These are phyloP conservation scores for Lophura nycthemera DNA, from an alignment of 2,113 vertebrate species.

Conservation along the genomic window DNA sequence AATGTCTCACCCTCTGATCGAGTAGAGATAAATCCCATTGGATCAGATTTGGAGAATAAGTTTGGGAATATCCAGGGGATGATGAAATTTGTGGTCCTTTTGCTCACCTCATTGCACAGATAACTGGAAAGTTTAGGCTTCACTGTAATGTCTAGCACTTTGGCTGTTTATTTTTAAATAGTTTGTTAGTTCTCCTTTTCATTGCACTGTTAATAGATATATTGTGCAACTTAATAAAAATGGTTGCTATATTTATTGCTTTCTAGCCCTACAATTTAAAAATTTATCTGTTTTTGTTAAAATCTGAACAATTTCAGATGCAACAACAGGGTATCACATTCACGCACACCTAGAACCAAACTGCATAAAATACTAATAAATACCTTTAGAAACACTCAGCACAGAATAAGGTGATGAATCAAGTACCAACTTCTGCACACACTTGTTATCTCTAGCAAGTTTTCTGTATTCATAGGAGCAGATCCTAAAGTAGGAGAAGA, in stretches of 20 bases:
- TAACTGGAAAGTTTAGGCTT: not conserved
- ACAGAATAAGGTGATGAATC: not conserved
- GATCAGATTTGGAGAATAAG: not conserved
- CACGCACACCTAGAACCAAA: not conserved
- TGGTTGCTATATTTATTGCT: not conserved
- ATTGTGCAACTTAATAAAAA: not conserved
- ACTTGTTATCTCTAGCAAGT: not conserved
- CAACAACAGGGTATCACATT: not conserved
- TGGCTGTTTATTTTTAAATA: not conserved
- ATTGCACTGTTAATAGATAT: not conserved
- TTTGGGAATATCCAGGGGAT: not conserved
- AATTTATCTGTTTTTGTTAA: not conserved
- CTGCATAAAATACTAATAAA: not conserved
- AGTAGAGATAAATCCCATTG: not conserved
- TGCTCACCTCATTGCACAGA: not conserved
- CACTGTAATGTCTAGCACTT: not conserved
- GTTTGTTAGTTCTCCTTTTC: not conserved
- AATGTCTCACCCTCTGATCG: not conserved
- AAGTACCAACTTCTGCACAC: not conserved
- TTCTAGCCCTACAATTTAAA: not conserved
- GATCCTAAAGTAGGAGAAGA: not conserved
- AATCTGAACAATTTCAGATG: not conserved
- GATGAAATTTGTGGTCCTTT: not conserved
- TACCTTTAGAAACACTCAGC: not conserved
- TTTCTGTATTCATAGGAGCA: not conserved